These are phyloP conservation scores for Noctua comes DNA, from an alignment of 2,888 invertebrate species.

Conservation along the genomic window DNA sequence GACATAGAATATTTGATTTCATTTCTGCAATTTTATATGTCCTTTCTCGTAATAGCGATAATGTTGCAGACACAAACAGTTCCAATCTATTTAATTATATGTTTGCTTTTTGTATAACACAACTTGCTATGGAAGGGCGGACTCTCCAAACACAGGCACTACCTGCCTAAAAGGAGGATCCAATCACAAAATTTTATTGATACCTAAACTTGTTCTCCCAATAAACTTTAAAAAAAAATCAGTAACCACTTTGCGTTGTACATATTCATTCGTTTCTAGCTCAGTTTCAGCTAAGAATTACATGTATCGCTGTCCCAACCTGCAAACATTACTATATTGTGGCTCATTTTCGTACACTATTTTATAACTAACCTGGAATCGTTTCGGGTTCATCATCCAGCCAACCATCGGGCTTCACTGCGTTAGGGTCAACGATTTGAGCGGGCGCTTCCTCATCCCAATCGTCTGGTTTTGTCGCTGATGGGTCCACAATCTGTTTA, in stretches of 20 bases:
- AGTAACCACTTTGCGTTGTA: no score
- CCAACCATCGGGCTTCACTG: slow-evolving; percentile 97
- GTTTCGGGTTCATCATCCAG: slow-evolving; percentile 97
- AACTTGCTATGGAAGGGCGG: no score
- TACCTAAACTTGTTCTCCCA: no score
- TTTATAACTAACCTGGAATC: slow-evolving; percentile 89
- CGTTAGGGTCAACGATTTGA: slow-evolving; percentile 96
- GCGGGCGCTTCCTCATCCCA: slow-evolving; percentile 99
- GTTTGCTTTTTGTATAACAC: no score
- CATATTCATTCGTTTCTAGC: background rate
- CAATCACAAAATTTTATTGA: no score
- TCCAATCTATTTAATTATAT: no score
- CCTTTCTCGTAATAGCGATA: background rate
- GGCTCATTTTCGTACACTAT: background rate
- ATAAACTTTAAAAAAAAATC: no score
- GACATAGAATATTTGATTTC: no score
- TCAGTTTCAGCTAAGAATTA: background rate
- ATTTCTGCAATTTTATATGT: background rate
- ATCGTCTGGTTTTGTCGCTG: slow-evolving; percentile 97
- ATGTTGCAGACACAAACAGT: background rate
- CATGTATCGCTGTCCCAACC: background rate
- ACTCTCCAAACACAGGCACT: no score
- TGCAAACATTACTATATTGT: background rate
- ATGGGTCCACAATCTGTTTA: slow-evolving; percentile 94
- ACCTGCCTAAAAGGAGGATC: no score